phyloP scores from a whole-genome alignment of 2,888 invertebrate genomes.

The Dilophus febrilis region DNA sequence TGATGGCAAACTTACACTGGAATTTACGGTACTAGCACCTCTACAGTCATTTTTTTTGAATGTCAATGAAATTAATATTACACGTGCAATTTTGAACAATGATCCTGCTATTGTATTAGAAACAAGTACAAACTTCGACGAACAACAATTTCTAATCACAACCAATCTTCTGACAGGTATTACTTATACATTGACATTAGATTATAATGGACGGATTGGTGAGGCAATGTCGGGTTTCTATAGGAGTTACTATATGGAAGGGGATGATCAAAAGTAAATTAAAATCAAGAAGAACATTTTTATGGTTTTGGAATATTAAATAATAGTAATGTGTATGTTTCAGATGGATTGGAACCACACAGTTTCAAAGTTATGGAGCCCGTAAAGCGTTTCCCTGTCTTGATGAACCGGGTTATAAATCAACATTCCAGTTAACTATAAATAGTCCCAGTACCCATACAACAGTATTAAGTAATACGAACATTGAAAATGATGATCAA shows the following conservation, averaged over 20 bases:
- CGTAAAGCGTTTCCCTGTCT: slow-evolving; percentile 62
- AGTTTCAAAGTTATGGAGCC: slow-evolving; percentile 49
- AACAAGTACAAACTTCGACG: slow-evolving; percentile 25
- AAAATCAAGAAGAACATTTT: too few species aligned
- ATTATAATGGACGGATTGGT: slow-evolving; percentile 34
- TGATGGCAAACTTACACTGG: slow-evolving; percentile 15
- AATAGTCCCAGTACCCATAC: slow-evolving; percentile 20
- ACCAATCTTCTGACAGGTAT: slow-evolving; percentile 14
- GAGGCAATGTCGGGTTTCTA: slow-evolving; percentile 37
- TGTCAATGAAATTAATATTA: too few species aligned
- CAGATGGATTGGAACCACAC: slow-evolving; percentile 47
- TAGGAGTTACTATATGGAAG: slow-evolving; percentile 21
- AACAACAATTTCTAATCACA: not conserved
- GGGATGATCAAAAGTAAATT: too few species aligned
- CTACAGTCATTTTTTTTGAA: too few species aligned
- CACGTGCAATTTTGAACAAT: too few species aligned
- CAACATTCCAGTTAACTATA: slow-evolving; percentile 38
- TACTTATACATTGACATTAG: slow-evolving; percentile 30
- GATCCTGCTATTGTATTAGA: slow-evolving; percentile 31
- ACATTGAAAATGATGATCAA: too few species aligned
- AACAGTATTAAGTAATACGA: slow-evolving; percentile 1
- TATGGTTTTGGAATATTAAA: too few species aligned
- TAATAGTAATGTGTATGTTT: slow-evolving; percentile 7
- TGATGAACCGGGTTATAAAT: slow-evolving; percentile 57
- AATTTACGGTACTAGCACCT: too few species aligned